Percentiles rank a stretch among this genome's conserved stretches.
Evolutionary conservation across 2,797 vertebrate species (phyloP).

Genomic region (Sebastes ruberrimus): DNA sequence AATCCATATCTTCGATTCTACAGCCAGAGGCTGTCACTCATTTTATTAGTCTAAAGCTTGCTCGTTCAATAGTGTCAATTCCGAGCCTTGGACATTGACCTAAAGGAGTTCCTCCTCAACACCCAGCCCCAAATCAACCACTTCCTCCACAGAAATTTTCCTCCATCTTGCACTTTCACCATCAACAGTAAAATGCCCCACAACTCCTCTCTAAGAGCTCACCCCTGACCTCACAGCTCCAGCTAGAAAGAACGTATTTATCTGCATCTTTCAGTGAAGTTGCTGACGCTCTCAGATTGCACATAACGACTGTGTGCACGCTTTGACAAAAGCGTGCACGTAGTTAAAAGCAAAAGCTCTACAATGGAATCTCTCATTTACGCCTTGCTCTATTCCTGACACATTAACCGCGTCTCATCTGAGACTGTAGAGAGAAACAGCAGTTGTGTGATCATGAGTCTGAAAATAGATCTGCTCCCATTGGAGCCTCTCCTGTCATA

Average conservation of each 20-base stretch:
- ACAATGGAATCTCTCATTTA: conserved; percentile 26
- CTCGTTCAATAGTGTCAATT: conserved; percentile 81
- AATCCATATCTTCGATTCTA: conserved; percentile 83
- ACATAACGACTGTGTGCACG: conserved; percentile 14
- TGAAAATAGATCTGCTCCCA: conserved; percentile 68
- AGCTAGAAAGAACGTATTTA: conserved; percentile 2
- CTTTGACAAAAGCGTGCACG: conserved; percentile 33
- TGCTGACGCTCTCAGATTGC: conserved; percentile 12
- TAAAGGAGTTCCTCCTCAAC: conserved; percentile 72
- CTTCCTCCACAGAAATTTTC: conserved; percentile 36
- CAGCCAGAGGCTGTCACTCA: conserved; percentile 80
- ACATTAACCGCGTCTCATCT: conserved; percentile 43
- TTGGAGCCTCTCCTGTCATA: conserved; percentile 59
- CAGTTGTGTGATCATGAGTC: conserved; percentile 52
- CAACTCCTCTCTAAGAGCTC: conserved; percentile 5
- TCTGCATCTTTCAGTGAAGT: conserved; percentile 31
- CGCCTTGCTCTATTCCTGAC: conserved; percentile 34
- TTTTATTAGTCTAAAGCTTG: conserved; percentile 82
- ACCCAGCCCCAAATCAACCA: conserved; percentile 55
- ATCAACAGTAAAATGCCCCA: not conserved
- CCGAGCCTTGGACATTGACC: conserved; percentile 73
- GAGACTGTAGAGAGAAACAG: conserved; percentile 33
- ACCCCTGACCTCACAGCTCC: conserved; percentile 34
- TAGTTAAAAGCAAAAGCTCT: conserved; percentile 39
- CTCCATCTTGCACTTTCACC: conserved; percentile 24